Evolutionary conservation across 64 coral and sea anemone species (phyloP), one percentile per base, ranked within the genome.

Genomic region (Porites australiensis): DNA sequence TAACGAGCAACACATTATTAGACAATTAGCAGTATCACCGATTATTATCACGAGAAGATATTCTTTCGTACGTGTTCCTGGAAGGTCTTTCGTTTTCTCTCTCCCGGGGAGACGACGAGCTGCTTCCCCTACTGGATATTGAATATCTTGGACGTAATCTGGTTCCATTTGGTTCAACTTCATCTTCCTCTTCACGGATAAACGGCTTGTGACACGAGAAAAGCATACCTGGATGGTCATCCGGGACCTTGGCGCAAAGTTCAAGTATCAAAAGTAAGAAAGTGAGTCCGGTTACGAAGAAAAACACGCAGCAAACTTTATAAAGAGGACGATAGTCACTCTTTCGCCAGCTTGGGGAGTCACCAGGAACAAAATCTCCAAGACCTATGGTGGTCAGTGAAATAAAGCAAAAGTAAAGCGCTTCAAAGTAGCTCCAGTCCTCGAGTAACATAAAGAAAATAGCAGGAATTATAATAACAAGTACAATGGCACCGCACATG

Each of bases 151-250:
- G 82, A 10, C 70, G 58, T 12, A 51, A 45, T 52, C 77, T 82
- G 53, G 60, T 89, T 15, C 44, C 43, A 21, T 58, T 64, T 8
- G 48, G 16, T 45, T 64, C 72, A 44, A 52, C 43, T 37, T 68
- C 82, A 18, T 44, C 88, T 52, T 98, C 95, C n/a, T 98, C 95
- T 16, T 96, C 91, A 20, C 87, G 90, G 12, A 98, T 64, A 67
- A 94, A 98, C 46, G 95, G 95, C 68, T 91, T 92, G 48, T 98
- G 95, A 81, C 95, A 98, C 7, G 95, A 98, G 83, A 98, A 98
- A 21, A 98, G 92, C 95, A 98, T 98, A 37, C 93, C 95, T 44
- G 95, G 95, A 83, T 98, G 95, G 82, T 98, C 95, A 88, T 98
- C 92, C 92, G 95, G 95, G 88, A 98, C 92, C 88, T 94, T 98